phyloP scores from a whole-genome alignment of 2,888 invertebrate genomes.

The Calameuta pallipes region DNA sequence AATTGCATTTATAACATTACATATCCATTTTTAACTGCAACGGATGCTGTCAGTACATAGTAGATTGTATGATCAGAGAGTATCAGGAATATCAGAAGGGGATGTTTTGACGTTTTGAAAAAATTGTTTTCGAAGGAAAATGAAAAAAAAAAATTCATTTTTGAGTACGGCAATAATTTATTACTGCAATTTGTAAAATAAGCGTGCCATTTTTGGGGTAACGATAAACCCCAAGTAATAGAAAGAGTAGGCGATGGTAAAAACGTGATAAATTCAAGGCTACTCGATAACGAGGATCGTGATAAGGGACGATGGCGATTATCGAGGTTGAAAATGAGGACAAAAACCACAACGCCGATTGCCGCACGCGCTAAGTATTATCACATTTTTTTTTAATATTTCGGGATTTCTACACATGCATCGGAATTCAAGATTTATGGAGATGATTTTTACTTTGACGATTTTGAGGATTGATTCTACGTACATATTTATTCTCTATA shows the following conservation, averaged over 20 bases:
- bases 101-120: neutral
- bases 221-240: neutral
- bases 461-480: neutral
- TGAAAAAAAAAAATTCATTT: neutral
- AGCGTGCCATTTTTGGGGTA: neutral
- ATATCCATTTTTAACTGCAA: neutral
- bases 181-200: neutral
- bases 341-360: neutral
- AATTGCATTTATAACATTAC: neutral
- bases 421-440: neutral
- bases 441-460: neutral
- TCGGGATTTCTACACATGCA: neutral
- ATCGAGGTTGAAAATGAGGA: neutral
- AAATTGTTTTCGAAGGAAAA: neutral
- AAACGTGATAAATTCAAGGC: constrained; percentile 22
- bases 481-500: too few species aligned
- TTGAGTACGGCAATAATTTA: neutral
- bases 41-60: neutral
- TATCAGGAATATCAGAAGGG: neutral
- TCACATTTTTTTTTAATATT: neutral
- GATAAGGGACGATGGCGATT: constrained; percentile 27
- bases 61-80: neutral
- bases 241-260: neutral
- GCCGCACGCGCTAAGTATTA: neutral
- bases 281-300: constrained; percentile 32